These are phyloP conservation scores for Myiagra hebetior DNA, from an alignment of 2,113 vertebrate genomes.

Conservation along the genomic window DNA sequence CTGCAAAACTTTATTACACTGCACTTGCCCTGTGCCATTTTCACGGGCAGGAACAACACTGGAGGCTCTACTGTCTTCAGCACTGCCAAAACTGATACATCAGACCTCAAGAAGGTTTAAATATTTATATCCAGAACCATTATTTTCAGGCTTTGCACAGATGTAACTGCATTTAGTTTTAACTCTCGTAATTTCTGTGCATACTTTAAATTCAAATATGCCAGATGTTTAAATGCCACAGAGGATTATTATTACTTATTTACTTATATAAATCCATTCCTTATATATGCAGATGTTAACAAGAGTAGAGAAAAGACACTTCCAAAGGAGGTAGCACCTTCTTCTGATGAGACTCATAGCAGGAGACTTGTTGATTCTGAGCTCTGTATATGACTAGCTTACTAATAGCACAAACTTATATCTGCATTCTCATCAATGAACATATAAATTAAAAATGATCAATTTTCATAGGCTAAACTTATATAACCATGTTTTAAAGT, in stretches of 20 bases:
- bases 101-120: slow-evolving; percentile 7
- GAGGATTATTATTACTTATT: slow-evolving; percentile 4
- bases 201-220: background rate
- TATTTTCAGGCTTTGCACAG: slow-evolving; percentile 1
- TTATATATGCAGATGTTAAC: background rate
- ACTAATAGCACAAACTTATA: background rate
- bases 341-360: background rate
- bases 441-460: background rate
- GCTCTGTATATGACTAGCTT: background rate
- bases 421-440: background rate
- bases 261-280: background rate
- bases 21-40: background rate
- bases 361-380: background rate
- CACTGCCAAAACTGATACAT: background rate
- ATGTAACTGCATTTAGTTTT: background rate
- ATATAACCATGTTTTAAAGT: background rate
- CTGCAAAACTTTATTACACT: background rate
- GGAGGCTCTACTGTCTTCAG: background rate
- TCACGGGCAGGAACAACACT: background rate
- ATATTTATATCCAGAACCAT: slow-evolving; percentile 9
- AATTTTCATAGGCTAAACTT: background rate
- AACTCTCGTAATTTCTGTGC: background rate
- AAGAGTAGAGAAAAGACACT: background rate
- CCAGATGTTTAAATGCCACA: background rate
- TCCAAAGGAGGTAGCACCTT: background rate